These are phyloP conservation scores for Morus bassanus DNA, from an alignment of 2,797 vertebrate genomes.

Conservation along the genomic window DNA sequence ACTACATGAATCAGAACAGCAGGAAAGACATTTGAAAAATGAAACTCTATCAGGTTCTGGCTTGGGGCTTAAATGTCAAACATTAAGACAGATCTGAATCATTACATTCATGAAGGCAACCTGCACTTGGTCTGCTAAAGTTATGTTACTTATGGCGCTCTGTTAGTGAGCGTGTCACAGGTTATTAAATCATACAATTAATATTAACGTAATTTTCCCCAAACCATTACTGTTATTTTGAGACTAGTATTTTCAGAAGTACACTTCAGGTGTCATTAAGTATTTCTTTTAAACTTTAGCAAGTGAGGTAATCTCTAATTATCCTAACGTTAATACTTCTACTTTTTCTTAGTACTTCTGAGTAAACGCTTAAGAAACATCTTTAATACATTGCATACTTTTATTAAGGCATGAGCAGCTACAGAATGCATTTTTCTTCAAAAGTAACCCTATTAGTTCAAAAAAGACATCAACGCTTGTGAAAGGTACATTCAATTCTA, in stretches of 20 bases:
- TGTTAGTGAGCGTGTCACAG: conserved; percentile 22
- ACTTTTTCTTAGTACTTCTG: background rate
- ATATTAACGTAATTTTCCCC: background rate
- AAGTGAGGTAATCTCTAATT: background rate
- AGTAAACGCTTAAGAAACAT: conserved; percentile 53
- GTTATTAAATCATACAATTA: conserved; percentile 41
- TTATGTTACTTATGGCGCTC: conserved; percentile 20
- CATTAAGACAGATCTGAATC: conserved; percentile 53
- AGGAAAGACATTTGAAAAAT: conserved; percentile 53
- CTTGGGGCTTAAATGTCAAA: conserved; percentile 62
- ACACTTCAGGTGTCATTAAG: background rate
- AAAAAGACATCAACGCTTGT: background rate
- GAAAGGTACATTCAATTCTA: background rate
- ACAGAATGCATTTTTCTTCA: background rate
- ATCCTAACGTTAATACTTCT: background rate
- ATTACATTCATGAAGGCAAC: conserved; percentile 9
- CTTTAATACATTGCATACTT: conserved; percentile 59
- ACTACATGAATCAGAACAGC: conserved; percentile 58
- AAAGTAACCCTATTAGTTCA: background rate
- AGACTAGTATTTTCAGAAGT: background rate
- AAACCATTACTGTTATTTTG: background rate
- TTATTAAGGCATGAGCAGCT: conserved; percentile 41
- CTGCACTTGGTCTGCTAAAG: conserved; percentile 21
- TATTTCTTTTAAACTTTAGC: background rate
- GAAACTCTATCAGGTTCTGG: conserved; percentile 37